Base-by-base conservation (phyloP, 2,888 invertebrate species). In the Parthenolecanium corni region DNA sequence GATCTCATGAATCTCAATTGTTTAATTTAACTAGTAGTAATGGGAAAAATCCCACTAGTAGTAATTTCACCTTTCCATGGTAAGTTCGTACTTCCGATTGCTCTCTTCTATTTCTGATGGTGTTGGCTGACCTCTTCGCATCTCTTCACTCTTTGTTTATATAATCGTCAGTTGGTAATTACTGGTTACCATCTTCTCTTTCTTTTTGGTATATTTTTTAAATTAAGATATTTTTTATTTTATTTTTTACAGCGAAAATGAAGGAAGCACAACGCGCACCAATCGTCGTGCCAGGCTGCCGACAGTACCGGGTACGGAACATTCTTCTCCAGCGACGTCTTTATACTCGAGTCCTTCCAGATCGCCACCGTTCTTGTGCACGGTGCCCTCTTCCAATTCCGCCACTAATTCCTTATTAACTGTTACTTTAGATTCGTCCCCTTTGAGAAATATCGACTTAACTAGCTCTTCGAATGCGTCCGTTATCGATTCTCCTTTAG, bases 1-100 rank as follows among this genome's bases (percentile, higher is more conserved):
- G 89, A 72, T 92, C 92, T 47, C 91, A 93, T 74, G 93, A 93
- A 76, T 90, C 89, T 14, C 91, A 92, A 74, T 79, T 91, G 66
- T 84, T 81, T 57, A 80, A 80, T 71, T 82, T 69, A 76, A 67
- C 67, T 20, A 40, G 53, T 40, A 46, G 25, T 49, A 47, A 25
- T 47, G 47, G 47, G 12, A 49, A 49, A 20, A 6, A 1, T 9
- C 31, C 31, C 16, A 36, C 38, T 23, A 42, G 51, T 18, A 62
- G 38, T 46, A 62, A 46, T 62, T 62, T 46, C 44, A 42, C 62
- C 14, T 44, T 52, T 11, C 14, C 18, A 46, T 51, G 18, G 53
- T 36, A 12, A 53, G 51, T 47, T 1, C 12, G 20, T 14, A 1
- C 46, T 46, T n/a, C 46, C 11, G 14, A 46, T 21, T 14, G 18